Evolutionary conservation across 2,113 vertebrate genomes (phyloP).

Genomic region (Mola mola): DNA sequence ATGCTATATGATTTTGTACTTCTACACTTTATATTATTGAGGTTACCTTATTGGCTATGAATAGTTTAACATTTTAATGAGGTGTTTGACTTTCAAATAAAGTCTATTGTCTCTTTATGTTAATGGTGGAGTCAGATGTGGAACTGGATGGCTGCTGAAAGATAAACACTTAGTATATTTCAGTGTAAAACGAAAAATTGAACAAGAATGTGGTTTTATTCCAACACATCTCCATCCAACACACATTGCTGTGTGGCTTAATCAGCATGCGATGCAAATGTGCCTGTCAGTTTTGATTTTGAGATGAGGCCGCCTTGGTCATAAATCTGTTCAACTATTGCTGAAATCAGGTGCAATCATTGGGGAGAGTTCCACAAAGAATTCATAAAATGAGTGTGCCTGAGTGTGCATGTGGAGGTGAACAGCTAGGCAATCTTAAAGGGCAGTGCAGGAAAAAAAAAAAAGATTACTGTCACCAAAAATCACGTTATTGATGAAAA

Average conservation of each 20-base stretch:
- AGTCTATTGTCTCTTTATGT: background rate
- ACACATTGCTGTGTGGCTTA: slow-evolving; percentile 13
- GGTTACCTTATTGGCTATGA: background rate
- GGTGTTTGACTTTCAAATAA: background rate
- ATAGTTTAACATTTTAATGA: background rate
- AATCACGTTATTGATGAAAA: too few relatives aligned
- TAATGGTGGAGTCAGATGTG: background rate
- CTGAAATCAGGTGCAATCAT: slow-evolving; percentile 65
- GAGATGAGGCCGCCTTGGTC: slow-evolving; percentile 28
- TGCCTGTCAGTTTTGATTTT: slow-evolving; percentile 68
- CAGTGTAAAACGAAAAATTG: background rate
- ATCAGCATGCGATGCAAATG: slow-evolving; percentile 50
- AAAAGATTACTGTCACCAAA: too few relatives aligned
- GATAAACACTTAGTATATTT: background rate
- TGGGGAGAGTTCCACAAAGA: slow-evolving; percentile 2
- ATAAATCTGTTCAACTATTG: slow-evolving; percentile 67
- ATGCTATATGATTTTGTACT: background rate
- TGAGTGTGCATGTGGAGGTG: slow-evolving; percentile 4
- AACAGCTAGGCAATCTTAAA: background rate
- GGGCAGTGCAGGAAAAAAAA: background rate
- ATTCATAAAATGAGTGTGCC: background rate
- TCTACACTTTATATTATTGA: background rate
- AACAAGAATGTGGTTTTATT: background rate
- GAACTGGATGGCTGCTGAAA: background rate
- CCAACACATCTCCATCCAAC: background rate